Evolutionary conservation across 2,888 invertebrate genomes (phyloP).

Genomic region (Synergus laeviventris): DNA sequence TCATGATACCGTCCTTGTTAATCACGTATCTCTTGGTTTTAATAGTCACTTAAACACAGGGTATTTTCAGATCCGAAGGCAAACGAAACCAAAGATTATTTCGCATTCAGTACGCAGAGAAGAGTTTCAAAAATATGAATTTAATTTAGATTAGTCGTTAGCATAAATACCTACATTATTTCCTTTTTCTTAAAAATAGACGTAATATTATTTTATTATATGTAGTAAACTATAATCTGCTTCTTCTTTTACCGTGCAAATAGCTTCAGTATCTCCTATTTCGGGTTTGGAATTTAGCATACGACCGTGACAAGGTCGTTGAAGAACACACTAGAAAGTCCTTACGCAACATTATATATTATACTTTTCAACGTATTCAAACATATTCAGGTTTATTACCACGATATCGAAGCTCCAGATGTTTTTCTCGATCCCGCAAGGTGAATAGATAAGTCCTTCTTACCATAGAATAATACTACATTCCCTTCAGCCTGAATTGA

Average conservation of each 20-base stretch:
- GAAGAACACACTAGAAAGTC: constrained; percentile 6
- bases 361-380: background rate
- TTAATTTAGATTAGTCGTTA: background rate
- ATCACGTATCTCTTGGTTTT: background rate
- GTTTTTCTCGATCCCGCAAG: background rate
- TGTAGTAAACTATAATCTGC: background rate
- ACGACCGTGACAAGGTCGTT: background rate
- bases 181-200: background rate
- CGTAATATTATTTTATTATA: background rate
- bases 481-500: constrained; percentile 31
- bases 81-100: background rate
- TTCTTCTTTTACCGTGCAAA: background rate
- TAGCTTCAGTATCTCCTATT: background rate
- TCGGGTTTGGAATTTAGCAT: constrained; percentile 3
- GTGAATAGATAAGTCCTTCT: constrained; percentile 18
- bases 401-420: background rate
- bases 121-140: background rate
- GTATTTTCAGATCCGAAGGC: background rate
- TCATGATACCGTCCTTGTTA: background rate
- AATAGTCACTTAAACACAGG: background rate
- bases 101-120: background rate
- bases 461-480: constrained; percentile 33
- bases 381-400: constrained; percentile 12
- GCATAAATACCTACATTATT: background rate
- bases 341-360: background rate